These are phyloP conservation scores for Zosterops pallidus DNA, from an alignment of 2,113 vertebrate genomes.

Conservation along the genomic window DNA sequence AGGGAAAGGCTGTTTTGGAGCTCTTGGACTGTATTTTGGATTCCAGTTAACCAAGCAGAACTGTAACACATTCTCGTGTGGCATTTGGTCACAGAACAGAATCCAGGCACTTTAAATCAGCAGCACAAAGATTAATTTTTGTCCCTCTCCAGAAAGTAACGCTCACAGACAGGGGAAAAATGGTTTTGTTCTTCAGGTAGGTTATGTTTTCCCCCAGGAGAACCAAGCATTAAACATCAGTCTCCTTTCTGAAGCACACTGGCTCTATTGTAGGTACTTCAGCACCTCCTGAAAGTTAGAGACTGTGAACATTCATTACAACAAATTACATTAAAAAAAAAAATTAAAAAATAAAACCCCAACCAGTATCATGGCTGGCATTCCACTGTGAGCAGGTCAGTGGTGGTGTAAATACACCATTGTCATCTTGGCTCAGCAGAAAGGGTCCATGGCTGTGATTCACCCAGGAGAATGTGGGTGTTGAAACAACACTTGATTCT, in stretches of 20 bases:
- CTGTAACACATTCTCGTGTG: background rate
- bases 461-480: conserved; percentile 7
- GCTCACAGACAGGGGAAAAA: background rate
- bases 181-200: background rate
- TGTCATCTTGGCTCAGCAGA: background rate
- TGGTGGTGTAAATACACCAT: background rate
- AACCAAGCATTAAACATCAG: background rate
- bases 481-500: background rate
- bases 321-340: background rate
- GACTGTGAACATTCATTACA: background rate
- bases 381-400: background rate
- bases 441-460: conserved; percentile 19
- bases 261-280: background rate
- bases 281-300: background rate
- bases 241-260: background rate
- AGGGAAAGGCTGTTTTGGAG: background rate
- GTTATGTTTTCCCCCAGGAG: background rate
- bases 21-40: background rate
- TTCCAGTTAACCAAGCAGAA: background rate
- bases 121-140: background rate
- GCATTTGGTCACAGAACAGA: background rate
- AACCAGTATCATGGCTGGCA: background rate
- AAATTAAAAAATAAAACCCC: background rate
- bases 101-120: background rate
- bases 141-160: background rate